Conservation (phyloP, 2,113 vertebrate genomes). For the Lynx canadensis region DNA sequence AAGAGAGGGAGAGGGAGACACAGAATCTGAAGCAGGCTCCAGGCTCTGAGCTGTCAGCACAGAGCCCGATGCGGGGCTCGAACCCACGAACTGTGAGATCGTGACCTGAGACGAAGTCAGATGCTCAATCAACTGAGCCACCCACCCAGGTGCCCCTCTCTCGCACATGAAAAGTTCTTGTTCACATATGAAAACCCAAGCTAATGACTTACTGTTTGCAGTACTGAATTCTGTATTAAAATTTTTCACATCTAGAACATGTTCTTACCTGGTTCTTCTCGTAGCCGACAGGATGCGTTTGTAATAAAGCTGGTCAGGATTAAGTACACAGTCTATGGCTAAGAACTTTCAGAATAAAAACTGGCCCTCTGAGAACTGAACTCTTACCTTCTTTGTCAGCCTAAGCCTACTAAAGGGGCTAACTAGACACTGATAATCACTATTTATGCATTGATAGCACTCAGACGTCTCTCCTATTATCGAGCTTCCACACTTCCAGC, state of each 20-base stretch:
- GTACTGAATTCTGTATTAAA: not conserved
- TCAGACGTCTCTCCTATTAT: not conserved
- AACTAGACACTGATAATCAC: conserved; percentile 17
- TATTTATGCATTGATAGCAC: not conserved
- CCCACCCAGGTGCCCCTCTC: no score
- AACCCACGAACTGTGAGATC: no score
- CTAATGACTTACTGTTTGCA: not conserved
- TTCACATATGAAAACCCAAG: conserved; percentile 12
- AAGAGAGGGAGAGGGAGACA: no score
- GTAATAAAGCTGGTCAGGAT: not conserved
- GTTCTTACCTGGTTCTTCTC: conserved; percentile 7
- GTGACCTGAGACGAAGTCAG: no score
- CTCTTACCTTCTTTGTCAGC: conserved; percentile 33
- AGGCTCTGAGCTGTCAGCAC: no score
- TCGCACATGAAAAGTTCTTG: not conserved
- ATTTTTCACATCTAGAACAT: not conserved
- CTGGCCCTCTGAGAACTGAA: not conserved
- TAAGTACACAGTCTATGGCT: not conserved
- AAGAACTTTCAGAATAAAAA: conserved; percentile 53
- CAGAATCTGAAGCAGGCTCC: no score
- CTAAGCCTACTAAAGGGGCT: not conserved
- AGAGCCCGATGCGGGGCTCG: no score
- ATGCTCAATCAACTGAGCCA: no score
- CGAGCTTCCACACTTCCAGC: conserved; percentile 1
- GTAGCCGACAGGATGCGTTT: not conserved